Percentiles rank a stretch among this genome's conserved stretches.
Evolutionary conservation across 2,797 vertebrate species (phyloP).

Genomic region (Acomys russatus): DNA sequence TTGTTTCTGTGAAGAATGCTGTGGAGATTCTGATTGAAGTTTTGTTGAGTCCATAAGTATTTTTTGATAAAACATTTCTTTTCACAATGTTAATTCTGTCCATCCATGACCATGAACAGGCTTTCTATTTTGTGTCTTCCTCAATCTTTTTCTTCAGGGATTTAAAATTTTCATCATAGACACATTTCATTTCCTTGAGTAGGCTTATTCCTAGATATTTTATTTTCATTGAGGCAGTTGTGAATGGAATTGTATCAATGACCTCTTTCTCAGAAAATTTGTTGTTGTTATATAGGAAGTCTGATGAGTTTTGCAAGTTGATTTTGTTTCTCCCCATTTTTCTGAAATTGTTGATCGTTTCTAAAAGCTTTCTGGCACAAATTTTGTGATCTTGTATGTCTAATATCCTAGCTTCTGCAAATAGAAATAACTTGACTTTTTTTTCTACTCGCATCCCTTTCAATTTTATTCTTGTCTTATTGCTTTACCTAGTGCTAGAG

Average conservation of each 20-base stretch:
- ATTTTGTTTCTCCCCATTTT: background rate
- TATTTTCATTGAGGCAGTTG: background rate
- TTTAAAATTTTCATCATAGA: background rate
- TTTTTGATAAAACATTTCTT: background rate
- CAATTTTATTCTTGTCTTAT: background rate
- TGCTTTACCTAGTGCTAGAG: background rate
- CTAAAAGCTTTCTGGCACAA: background rate
- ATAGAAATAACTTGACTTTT: background rate
- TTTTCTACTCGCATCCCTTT: background rate
- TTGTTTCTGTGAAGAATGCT: background rate
- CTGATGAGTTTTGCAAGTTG: background rate
- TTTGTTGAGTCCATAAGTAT: background rate
- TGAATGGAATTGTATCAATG: background rate
- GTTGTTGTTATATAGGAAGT: background rate
- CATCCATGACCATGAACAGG: background rate
- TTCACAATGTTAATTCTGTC: background rate
- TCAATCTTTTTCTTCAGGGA: background rate
- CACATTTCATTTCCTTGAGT: background rate
- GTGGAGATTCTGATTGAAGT: background rate
- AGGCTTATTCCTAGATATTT: background rate
- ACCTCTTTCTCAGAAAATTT: background rate
- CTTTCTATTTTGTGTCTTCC: background rate
- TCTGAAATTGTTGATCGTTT: background rate
- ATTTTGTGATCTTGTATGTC: background rate
- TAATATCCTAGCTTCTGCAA: background rate